Conservation (phyloP, 2,888 invertebrate species). For the Scaeva pyrastri region DNA sequence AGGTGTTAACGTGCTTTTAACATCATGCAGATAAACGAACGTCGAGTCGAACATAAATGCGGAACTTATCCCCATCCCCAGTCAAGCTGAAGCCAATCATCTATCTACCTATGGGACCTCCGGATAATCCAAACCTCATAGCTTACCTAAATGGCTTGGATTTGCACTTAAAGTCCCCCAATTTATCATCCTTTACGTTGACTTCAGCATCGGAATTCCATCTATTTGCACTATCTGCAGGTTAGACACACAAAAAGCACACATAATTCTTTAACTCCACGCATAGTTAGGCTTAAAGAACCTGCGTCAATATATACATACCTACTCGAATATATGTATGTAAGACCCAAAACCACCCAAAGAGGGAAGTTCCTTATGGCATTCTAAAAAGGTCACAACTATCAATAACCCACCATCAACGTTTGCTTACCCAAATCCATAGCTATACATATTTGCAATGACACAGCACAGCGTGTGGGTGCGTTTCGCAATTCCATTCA, state of each 20-base stretch:
- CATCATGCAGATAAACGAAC: not conserved
- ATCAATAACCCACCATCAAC: slow-evolving; percentile 53
- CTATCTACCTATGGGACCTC: slow-evolving; percentile 9
- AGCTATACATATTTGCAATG: slow-evolving; percentile 11
- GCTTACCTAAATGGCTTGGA: not conserved
- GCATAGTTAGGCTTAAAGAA: not conserved
- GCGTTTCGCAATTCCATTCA: slow-evolving; percentile 46
- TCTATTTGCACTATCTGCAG: not conserved
- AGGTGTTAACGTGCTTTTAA: not conserved
- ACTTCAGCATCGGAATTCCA: slow-evolving; percentile 8
- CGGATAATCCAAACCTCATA: slow-evolving; percentile 10
- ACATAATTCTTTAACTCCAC: slow-evolving; percentile 3
- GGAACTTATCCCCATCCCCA: not conserved
- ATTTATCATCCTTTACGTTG: slow-evolving; percentile 22
- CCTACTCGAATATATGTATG: too few relatives aligned
- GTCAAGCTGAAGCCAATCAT: too few relatives aligned
- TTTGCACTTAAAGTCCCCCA: slow-evolving; percentile 25
- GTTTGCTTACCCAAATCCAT: not conserved
- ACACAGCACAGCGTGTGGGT: slow-evolving; percentile 55
- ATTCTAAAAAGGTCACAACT: slow-evolving; percentile 58
- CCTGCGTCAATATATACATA: slow-evolving; percentile 21
- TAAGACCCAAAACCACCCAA: slow-evolving; percentile 56
- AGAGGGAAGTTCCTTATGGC: slow-evolving; percentile 56
- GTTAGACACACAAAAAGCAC: not conserved
- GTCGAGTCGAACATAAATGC: not conserved